Evolutionary conservation across 2,888 invertebrate species (phyloP), one percentile per base, ranked within the genome.

Genomic region (Alsophila aescularia): DNA sequence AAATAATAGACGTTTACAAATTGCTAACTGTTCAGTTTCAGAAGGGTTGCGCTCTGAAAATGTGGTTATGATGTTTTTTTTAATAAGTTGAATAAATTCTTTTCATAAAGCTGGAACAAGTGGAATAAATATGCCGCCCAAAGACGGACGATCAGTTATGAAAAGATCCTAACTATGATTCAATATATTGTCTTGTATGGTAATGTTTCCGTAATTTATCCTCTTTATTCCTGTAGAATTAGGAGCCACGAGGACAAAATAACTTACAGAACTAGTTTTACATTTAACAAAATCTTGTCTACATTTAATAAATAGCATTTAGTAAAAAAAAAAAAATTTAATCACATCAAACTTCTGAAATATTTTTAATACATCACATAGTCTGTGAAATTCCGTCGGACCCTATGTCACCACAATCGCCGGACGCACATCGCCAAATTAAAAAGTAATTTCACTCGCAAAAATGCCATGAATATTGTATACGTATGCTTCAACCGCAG

Each of bases 1-100:
- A 85, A 87, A 87, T 87, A 85, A 83, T 83, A 83, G 82, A 79
- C 77, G 67, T 76, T 77, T 75, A 73, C 75, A 73, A 82, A 83
- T 83, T 81, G 77, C 77, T 72, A 56, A 81, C 75, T 81, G 83
- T 80, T 79, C 70, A 69, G 72, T 40, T 48, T 27, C 52, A 47
- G 41, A 49, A 50, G 54, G 54, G 52, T 37, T 53, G 50, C 14
- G 62, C 62, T 27, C 13, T 6, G 18, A 24, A 35, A 42, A 37
- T 45, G 45, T 41, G 36, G 50, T 35, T 35, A 15, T 27, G 3
- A 7, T 3, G 6, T 18, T n/a, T 18, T 18, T 21, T 37, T 29
- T 10, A n/a, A 29, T 10, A n/a, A n/a, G n/a, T 3, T 8, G 8
- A 29, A 10, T n/a, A 10, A 9, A 29, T n/a, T 10, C 2, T 10